phyloP scores from a whole-genome alignment of 2,888 invertebrate species.

The Cephus runcator region DNA sequence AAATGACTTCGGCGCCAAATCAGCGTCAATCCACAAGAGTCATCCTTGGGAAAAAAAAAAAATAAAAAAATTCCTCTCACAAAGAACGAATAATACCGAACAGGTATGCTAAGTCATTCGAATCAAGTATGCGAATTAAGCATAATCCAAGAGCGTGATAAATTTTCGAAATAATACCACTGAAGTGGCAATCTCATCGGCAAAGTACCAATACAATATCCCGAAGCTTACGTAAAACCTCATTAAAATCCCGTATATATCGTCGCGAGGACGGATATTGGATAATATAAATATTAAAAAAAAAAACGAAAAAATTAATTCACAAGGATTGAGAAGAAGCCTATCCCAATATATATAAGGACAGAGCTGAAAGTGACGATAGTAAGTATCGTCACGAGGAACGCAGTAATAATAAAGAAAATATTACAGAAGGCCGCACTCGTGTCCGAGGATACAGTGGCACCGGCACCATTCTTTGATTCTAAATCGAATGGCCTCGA shows the following conservation, averaged over 20 bases:
- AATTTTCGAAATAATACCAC: constrained; percentile 46
- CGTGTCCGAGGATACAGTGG: constrained; percentile 30
- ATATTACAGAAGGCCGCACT: neutral
- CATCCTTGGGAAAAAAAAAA: neutral
- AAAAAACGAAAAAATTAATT: neutral
- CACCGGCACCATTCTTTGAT: constrained; percentile 53
- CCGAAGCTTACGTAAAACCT: neutral
- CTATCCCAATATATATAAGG: neutral
- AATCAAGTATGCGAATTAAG: neutral
- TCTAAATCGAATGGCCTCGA: constrained; percentile 60
- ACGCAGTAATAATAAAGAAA: neutral
- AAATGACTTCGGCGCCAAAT: neutral
- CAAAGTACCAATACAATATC: constrained; percentile 21
- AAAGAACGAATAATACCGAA: neutral
- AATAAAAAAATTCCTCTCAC: neutral
- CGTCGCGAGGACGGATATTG: no score
- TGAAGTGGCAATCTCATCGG: constrained; percentile 43
- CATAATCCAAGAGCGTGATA: constrained; percentile 43
- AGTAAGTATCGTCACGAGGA: neutral
- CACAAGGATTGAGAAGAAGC: neutral
- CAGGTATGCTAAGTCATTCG: neutral
- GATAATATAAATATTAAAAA: neutral
- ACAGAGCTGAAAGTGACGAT: neutral
- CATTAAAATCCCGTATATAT: neutral
- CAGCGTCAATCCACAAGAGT: neutral